phyloP scores from a whole-genome alignment of 2,888 invertebrate genomes.

The Acholoe squamosa region DNA sequence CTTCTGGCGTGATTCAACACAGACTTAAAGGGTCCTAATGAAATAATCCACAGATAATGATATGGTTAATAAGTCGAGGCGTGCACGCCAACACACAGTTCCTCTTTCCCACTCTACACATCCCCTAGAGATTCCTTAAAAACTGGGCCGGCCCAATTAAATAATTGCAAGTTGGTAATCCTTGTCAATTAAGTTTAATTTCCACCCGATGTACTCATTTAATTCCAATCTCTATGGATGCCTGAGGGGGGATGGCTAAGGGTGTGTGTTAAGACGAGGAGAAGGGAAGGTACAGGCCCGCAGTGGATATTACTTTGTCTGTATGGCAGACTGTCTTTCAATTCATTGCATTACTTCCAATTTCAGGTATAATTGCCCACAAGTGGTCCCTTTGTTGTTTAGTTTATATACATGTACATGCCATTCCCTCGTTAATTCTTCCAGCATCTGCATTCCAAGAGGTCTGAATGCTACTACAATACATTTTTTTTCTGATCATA shows the following conservation, averaged over 20 bases:
- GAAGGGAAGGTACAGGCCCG: neutral
- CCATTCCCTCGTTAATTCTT: no score
- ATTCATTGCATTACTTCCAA: no score
- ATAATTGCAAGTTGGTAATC: conserved; percentile 28
- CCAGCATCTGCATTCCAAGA: no score
- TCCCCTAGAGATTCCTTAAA: neutral
- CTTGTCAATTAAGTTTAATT: conserved; percentile 24
- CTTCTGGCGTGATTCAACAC: neutral
- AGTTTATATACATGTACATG: no score
- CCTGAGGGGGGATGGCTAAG: neutral
- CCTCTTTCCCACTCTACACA: no score
- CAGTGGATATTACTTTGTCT: no score
- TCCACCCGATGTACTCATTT: conserved; percentile 38
- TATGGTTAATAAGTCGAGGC: conserved; percentile 27
- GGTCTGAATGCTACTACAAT: no score
- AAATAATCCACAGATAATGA: conserved; percentile 30
- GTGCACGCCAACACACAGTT: neutral
- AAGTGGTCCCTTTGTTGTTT: no score
- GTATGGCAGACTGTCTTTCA: no score
- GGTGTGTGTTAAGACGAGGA: neutral
- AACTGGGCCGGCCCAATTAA: neutral
- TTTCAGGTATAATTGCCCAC: no score
- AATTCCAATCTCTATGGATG: conserved; percentile 10
- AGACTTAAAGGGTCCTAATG: neutral
- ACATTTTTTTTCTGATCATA: no score